Percentiles rank a stretch among this genome's conserved stretches.
These are phyloP conservation scores for Garra rufa DNA, from an alignment of 2,113 vertebrate species.

Conservation along the genomic window DNA sequence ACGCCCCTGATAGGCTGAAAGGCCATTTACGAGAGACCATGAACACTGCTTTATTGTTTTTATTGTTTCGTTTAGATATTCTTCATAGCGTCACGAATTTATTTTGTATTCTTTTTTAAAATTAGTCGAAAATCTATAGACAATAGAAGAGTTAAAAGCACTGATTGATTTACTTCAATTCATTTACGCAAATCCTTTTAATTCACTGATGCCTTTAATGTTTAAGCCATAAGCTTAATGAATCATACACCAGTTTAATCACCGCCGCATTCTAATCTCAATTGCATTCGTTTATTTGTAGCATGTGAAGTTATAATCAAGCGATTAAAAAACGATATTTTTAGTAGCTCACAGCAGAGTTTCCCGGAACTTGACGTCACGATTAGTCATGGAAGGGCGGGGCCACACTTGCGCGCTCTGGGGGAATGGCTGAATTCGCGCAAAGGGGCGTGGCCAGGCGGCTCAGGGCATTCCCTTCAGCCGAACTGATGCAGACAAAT, in stretches of 20 bases:
- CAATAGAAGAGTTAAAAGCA: not conserved
- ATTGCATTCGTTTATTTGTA: not conserved
- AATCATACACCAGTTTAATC: not conserved
- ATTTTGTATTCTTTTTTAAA: not conserved
- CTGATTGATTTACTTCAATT: not conserved
- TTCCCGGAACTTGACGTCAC: conserved; percentile 9
- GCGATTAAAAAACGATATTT: conserved; percentile 8
- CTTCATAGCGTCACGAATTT: not conserved
- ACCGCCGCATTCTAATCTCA: not conserved
- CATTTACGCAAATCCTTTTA: not conserved
- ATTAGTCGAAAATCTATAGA: not conserved
- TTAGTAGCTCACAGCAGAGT: not conserved
- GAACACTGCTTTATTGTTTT: not conserved
- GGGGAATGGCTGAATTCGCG: not conserved
- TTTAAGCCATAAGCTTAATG: not conserved
- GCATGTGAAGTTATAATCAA: not conserved
- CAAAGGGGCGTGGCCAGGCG: not conserved
- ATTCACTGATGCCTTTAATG: not conserved
- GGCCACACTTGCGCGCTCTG: not conserved
- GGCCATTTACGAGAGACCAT: too few relatives aligned
- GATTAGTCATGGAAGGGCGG: conserved; percentile 1
- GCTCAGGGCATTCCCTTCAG: conserved; percentile 15
- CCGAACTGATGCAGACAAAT: not conserved
- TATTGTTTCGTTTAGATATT: not conserved
- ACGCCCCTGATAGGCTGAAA: too few relatives aligned